These are phyloP conservation scores for Fulmarus glacialis DNA, from an alignment of 2,113 vertebrate genomes.

Conservation along the genomic window DNA sequence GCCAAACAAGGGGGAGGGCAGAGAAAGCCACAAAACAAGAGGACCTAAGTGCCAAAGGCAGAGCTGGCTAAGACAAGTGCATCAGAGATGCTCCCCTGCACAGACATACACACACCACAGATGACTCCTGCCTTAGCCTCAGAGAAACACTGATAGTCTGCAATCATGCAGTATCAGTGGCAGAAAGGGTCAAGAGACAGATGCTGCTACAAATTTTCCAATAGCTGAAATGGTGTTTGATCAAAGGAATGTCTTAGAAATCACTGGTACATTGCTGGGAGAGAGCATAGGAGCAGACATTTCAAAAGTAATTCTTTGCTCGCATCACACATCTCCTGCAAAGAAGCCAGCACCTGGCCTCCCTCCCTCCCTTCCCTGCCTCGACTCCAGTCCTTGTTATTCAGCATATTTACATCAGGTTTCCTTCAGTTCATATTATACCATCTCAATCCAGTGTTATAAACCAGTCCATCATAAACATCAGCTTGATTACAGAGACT, in stretches of 20 bases:
- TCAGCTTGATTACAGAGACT: conserved; percentile 58
- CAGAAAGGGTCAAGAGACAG: background rate
- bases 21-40: background rate
- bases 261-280: background rate
- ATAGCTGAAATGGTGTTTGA: background rate
- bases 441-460: background rate
- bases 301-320: background rate
- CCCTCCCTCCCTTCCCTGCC: background rate
- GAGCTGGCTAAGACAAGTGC: background rate
- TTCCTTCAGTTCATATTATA: background rate
- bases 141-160: background rate
- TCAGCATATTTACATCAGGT: background rate
- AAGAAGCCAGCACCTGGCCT: background rate
- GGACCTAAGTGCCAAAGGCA: background rate
- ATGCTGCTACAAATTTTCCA: background rate
- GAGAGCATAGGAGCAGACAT: background rate
- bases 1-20: background rate
- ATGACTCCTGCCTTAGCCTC: background rate
- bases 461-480: conserved; percentile 29
- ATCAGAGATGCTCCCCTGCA: background rate
- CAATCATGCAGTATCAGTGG: background rate
- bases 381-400: background rate
- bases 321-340: background rate
- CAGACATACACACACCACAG: background rate
- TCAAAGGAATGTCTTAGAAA: background rate